Evolutionary conservation across 2,113 vertebrate genomes (phyloP).

Genomic region (Zeus faber): DNA sequence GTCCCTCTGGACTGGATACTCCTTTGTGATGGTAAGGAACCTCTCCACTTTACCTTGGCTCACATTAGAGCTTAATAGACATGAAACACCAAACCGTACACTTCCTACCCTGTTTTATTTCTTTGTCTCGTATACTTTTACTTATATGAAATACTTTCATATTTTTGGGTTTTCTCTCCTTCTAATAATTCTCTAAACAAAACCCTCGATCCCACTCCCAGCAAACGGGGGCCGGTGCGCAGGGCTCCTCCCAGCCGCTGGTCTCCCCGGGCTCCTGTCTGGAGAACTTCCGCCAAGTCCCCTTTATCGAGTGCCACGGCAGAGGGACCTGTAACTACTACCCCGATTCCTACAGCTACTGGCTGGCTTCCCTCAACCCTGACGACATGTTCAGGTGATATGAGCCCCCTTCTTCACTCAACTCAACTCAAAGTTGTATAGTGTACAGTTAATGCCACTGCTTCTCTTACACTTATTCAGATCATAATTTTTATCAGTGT

Average conservation of each 20-base stretch:
- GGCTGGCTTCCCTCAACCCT: constrained; percentile 80
- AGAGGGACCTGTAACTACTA: constrained; percentile 88
- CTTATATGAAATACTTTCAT: no score
- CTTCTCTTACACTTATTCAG: no score
- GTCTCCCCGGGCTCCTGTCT: constrained; percentile 87
- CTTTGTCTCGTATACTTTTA: no score
- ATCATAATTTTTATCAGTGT: not conserved
- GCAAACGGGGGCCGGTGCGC: constrained; percentile 85
- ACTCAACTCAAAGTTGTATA: not conserved
- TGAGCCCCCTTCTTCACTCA: not conserved
- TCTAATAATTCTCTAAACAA: no score
- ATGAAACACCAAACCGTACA: no score
- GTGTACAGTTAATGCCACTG: no score
- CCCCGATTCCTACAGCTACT: constrained; percentile 88
- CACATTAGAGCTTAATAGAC: no score
- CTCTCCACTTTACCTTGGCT: no score
- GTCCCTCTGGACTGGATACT: constrained; percentile 89
- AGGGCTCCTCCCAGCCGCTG: constrained; percentile 85
- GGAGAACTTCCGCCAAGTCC: constrained; percentile 82
- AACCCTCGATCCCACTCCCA: constrained; percentile 32
- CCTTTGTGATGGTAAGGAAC: constrained; percentile 89
- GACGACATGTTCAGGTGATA: constrained; percentile 85
- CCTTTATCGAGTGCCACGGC: constrained; percentile 88
- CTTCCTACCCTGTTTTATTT: no score
- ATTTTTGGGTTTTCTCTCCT: no score